Percentiles rank a stretch among this genome's conserved stretches.
Conservation (phyloP, 2,888 invertebrate species). For the Mesorhabditis belari region DNA sequence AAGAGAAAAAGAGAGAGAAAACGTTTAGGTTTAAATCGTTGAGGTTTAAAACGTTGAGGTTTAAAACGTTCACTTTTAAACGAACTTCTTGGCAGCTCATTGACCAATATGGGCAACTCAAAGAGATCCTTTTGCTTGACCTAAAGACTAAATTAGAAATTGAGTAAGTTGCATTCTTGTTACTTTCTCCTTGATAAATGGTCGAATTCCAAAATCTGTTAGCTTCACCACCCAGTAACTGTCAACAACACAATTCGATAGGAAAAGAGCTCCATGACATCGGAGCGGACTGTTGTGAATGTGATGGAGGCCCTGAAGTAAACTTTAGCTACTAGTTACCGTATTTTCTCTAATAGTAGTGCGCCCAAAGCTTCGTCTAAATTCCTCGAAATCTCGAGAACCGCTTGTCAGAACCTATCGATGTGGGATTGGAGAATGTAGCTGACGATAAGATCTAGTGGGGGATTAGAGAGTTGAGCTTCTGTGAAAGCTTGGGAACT, state of each 20-base stretch:
- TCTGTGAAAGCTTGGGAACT: no score
- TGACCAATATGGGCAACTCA: not conserved
- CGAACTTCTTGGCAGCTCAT: not conserved
- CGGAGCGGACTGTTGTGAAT: conserved; percentile 25
- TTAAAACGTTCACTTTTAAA: no score
- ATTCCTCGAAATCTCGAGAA: not conserved
- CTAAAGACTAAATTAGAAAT: not conserved
- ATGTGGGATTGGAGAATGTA: no score
- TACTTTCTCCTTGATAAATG: conserved; percentile 15
- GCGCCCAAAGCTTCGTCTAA: no score
- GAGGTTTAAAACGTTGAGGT: no score
- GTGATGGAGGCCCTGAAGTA: conserved; percentile 24
- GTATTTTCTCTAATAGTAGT: no score
- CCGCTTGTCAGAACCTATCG: no score
- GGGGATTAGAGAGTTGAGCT: no score
- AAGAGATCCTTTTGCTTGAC: not conserved
- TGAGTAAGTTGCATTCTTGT: not conserved
- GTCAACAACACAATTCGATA: conserved; percentile 36
- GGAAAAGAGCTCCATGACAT: conserved; percentile 26
- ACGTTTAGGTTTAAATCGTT: no score
- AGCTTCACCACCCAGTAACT: conserved; percentile 36
- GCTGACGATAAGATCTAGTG: no score
- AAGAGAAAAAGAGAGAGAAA: no score
- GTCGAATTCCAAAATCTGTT: conserved; percentile 28
- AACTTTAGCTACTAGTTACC: not conserved